Conservation (phyloP, 2,888 invertebrate genomes). For the Phalangium opilio region DNA sequence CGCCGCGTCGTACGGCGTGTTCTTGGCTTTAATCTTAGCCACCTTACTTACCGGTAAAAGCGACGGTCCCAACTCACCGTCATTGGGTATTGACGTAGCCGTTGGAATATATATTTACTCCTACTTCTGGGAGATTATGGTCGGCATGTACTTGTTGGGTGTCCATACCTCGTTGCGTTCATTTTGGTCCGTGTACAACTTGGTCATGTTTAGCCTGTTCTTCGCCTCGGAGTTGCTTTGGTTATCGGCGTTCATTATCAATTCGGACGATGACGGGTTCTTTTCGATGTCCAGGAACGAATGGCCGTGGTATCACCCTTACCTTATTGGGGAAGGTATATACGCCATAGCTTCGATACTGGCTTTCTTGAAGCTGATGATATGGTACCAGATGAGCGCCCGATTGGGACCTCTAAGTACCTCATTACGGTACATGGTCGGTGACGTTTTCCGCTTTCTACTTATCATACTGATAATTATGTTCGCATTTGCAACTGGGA, state of each 20-base stretch:
- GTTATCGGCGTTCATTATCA: constrained; percentile 57
- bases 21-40: constrained; percentile 44
- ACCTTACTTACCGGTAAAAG: constrained; percentile 15
- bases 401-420: constrained; percentile 44
- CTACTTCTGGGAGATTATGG: constrained; percentile 14
- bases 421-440: constrained; percentile 15
- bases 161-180: constrained; percentile 12
- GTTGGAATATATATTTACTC: constrained; percentile 13
- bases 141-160: constrained; percentile 10
- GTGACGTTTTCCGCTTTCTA: constrained; percentile 32
- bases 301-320: constrained; percentile 48
- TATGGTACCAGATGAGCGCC: constrained; percentile 46
- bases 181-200: constrained; percentile 13
- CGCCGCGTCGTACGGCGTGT: constrained; percentile 47
- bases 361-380: constrained; percentile 47
- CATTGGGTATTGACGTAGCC: constrained; percentile 21
- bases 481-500: constrained; percentile 25
- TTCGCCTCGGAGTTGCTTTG: constrained; percentile 50
- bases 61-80: constrained; percentile 31
- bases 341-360: constrained; percentile 49
- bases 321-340: constrained; percentile 47
- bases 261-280: constrained; percentile 21
- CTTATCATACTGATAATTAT: constrained; percentile 45
- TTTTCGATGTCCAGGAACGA: constrained; percentile 43
- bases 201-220: constrained; percentile 15